phyloP scores from a whole-genome alignment of 2,797 vertebrate genomes.

The Nothura maculosa region DNA sequence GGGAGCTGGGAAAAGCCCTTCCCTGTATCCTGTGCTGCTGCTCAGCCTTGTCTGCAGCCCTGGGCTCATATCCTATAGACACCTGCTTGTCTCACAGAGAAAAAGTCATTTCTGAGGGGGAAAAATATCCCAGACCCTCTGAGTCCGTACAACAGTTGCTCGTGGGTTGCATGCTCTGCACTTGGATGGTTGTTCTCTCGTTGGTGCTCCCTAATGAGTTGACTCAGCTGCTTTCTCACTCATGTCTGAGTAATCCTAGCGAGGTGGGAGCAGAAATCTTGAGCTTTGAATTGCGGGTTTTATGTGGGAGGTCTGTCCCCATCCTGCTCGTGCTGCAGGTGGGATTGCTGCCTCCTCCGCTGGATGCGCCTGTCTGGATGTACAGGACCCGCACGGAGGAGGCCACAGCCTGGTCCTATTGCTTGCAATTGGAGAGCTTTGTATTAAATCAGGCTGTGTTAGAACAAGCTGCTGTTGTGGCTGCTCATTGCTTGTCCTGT shows the following conservation, averaged over 20 bases:
- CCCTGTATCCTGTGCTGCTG: neutral
- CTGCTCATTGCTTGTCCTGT: neutral
- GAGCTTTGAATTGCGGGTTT: neutral
- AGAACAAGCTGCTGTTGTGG: neutral
- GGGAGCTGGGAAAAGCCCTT: neutral
- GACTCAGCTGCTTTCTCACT: neutral
- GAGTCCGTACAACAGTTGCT: accelerated
- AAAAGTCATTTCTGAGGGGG: neutral
- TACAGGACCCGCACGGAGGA: neutral
- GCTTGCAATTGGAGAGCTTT: neutral
- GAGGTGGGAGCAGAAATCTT: neutral
- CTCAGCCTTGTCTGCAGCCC: neutral
- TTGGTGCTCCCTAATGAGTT: neutral
- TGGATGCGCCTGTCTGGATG: accelerated
- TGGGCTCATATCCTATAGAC: neutral
- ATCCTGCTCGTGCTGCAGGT: neutral
- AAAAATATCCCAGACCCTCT: neutral
- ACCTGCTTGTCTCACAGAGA: neutral
- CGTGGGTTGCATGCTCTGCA: neutral
- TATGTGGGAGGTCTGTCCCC: neutral
- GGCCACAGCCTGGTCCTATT: neutral
- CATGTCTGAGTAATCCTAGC: neutral
- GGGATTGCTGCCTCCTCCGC: neutral
- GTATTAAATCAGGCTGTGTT: neutral
- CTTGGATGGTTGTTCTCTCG: neutral